Evolutionary conservation across 2,888 invertebrate species (phyloP).

Genomic region (Archips crataeganus): DNA sequence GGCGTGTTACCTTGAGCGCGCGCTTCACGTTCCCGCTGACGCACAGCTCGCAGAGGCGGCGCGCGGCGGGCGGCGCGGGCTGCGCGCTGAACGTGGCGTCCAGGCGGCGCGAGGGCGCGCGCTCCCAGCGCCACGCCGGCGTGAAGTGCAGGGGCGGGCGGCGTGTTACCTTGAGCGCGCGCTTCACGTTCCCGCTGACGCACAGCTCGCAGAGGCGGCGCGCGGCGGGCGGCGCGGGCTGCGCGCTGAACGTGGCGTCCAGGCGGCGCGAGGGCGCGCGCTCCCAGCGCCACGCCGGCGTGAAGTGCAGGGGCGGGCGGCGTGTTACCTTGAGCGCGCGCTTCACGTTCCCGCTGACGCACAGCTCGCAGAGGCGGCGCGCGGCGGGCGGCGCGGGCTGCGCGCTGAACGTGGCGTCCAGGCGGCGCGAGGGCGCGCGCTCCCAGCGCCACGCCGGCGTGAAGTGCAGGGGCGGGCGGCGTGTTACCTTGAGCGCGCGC

Average conservation of each 20-base stretch:
- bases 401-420: slow-evolving; percentile 46
- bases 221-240: slow-evolving; percentile 48
- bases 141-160: slow-evolving; percentile 20
- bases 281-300: no score
- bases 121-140: slow-evolving; percentile 99
- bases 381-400: slow-evolving; percentile 48
- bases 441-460: slow-evolving; percentile 81
- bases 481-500: slow-evolving; percentile 92
- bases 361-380: slow-evolving; percentile 96
- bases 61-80: slow-evolving; percentile 58
- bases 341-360: slow-evolving; percentile 97
- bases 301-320: no score
- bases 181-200: slow-evolving; percentile 97
- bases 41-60: slow-evolving; percentile 97
- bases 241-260: slow-evolving; percentile 46
- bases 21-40: slow-evolving; percentile 98
- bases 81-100: slow-evolving; percentile 46
- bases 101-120: slow-evolving; percentile 53
- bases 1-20: slow-evolving; percentile 89
- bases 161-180: slow-evolving; percentile 91
- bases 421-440: slow-evolving; percentile 45
- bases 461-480: no score
- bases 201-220: slow-evolving; percentile 97
- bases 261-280: slow-evolving; percentile 45
- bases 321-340: slow-evolving; percentile 92